Evolutionary conservation across 2,888 invertebrate species (phyloP), one percentile per base, ranked within the genome.

Genomic region (Nomada fucata): DNA sequence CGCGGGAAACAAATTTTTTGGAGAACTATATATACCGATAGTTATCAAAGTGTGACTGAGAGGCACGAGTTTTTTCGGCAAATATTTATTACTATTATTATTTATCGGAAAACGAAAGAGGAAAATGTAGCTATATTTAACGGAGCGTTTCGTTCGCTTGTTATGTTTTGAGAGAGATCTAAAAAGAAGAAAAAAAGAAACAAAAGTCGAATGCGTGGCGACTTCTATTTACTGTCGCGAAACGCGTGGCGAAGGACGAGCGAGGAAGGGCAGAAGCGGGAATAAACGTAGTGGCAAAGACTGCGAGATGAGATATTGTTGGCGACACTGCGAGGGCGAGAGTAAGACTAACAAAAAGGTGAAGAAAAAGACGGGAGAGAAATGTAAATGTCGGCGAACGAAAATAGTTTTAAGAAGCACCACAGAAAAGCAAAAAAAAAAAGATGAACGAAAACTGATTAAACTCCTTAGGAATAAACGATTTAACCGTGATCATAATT

Each of bases 161-260:
- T 88, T 88, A 86, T 84, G 88, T 88, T 88, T 88, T 88, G 78
- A 88, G 72, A 88, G 88, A 88, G 84, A 88, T 88, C 86, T 88
- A 88, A 84, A 76, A 65, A 63, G 23, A 10, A 26, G 26, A 53
- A 44, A 18, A 44, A 44, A 44, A 13, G 29, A 23, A 57, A 71
- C 20, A 55, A 23, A 47, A 47, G 26, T 15, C 10, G 20, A 29
- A 67, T 50, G 73, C 57, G 53, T 29, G 71, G 69, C 69, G 82
- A 81, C 57, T 81, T 80, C 73, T 71, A 65, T 82, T 84, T 72
- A 70, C 61, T 63, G 76, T 84, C 69, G 79, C 73, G 76, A 60
- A 67, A 69, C 82, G 85, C 84, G 81, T 72, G 79, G 76, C 36
- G 63, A 61, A 76, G 52, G 36, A 60, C 63, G 77, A 42, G 36